Conservation (phyloP, 2,113 vertebrate species). For the Condylura cristata region DNA sequence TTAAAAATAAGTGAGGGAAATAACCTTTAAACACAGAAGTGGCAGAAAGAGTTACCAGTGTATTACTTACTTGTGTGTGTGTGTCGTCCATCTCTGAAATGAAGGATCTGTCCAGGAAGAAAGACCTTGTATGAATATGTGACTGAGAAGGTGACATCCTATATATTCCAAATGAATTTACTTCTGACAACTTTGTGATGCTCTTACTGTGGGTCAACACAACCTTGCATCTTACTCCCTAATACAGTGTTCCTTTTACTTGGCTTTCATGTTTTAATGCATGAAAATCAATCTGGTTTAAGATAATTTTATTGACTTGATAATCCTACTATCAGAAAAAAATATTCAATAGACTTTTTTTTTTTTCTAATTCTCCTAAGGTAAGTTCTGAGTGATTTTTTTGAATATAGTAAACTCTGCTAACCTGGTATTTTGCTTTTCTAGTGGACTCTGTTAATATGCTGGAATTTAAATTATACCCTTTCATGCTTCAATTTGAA, state of each 20-base stretch:
- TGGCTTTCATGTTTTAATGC: constrained; percentile 21
- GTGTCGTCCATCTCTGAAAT: not conserved
- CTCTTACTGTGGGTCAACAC: not conserved
- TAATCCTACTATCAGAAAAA: constrained; percentile 10
- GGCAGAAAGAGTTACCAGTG: not conserved
- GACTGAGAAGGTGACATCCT: not conserved
- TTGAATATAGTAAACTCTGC: constrained; percentile 2
- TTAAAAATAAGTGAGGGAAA: constrained; percentile 14
- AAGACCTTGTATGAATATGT: not conserved
- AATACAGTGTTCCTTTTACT: not conserved
- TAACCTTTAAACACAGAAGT: constrained; percentile 11
- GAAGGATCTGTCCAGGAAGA: not conserved
- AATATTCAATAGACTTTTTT: not conserved
- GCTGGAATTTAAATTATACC: constrained; percentile 58
- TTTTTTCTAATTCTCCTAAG: constrained; percentile 9
- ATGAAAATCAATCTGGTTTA: constrained; percentile 6
- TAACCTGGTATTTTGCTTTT: constrained; percentile 54
- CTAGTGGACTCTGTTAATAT: constrained; percentile 50
- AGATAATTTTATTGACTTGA: constrained; percentile 8
- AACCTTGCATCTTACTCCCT: not conserved
- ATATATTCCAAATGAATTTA: not conserved
- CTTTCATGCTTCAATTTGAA: constrained; percentile 58
- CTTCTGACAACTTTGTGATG: not conserved
- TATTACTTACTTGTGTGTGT: not conserved
- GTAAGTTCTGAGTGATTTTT: constrained; percentile 29